phyloP scores from a whole-genome alignment of 2,888 invertebrate genomes.

The Drosophila diplacantha region DNA sequence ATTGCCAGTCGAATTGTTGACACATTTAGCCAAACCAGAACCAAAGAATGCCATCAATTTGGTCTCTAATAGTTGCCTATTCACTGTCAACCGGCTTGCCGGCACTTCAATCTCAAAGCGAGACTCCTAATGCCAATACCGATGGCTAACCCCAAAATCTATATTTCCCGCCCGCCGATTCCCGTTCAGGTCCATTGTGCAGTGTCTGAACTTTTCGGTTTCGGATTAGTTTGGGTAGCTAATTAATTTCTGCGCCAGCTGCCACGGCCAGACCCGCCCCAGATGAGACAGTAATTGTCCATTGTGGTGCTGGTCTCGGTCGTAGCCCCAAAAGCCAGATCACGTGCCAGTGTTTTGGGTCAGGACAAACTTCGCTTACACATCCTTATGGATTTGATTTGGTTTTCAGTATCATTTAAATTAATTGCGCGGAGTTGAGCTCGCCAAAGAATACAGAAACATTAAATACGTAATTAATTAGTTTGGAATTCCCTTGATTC shows the following conservation, averaged over 20 bases:
- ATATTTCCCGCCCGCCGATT: neutral
- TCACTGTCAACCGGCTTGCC: slow-evolving; percentile 52
- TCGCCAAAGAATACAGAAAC: slow-evolving; percentile 4
- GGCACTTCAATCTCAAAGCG: slow-evolving; percentile 10
- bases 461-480: slow-evolving; percentile 17
- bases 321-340: slow-evolving; percentile 18
- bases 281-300: slow-evolving; percentile 53
- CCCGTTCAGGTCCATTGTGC: slow-evolving; percentile 13
- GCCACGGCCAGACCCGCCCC: slow-evolving; percentile 30
- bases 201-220: slow-evolving; percentile 26
- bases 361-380: slow-evolving; percentile 24
- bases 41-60: slow-evolving; percentile 30
- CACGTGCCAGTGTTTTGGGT: slow-evolving; percentile 30
- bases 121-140: neutral
- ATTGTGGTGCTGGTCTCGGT: slow-evolving; percentile 37
- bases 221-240: slow-evolving; percentile 42
- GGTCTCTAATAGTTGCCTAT: slow-evolving; percentile 17
- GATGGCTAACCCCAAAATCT: neutral
- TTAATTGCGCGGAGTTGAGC: slow-evolving; percentile 28
- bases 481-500: slow-evolving; percentile 4
- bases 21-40: slow-evolving; percentile 45
- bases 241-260: slow-evolving; percentile 54
- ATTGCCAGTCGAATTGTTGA: slow-evolving; percentile 49
- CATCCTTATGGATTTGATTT: slow-evolving; percentile 2
- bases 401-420: slow-evolving; percentile 38